These are phyloP conservation scores for Zaprionus taronus DNA, from an alignment of 1,140 invertebrate genomes.

Conservation along the genomic window DNA sequence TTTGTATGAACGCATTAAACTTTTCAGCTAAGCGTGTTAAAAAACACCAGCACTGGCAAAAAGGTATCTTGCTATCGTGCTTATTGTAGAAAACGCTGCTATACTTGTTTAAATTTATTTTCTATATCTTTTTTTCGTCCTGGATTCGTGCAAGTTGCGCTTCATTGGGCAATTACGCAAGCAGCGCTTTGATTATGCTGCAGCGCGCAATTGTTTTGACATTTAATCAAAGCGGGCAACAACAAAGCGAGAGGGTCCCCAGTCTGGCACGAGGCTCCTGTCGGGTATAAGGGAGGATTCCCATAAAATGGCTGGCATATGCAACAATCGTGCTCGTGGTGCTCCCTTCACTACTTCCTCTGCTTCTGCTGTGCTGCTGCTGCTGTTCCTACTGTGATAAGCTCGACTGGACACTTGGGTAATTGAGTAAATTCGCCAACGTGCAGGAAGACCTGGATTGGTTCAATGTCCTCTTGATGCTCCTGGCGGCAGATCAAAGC, in stretches of 20 bases:
- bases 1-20: neutral
- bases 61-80: neutral
- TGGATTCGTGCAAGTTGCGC: slow-evolving; percentile 59
- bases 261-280: neutral
- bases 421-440: slow-evolving; percentile 64
- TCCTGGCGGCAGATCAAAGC: slow-evolving; percentile 48
- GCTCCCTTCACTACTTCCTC: too few relatives aligned
- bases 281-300: neutral
- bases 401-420: slow-evolving; percentile 74
- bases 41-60: neutral
- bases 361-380: slow-evolving; percentile 9
- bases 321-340: slow-evolving; percentile 4
- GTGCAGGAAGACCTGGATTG: slow-evolving; percentile 9
- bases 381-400: slow-evolving; percentile 47
- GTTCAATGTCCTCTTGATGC: slow-evolving; percentile 66
- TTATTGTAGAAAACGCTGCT: neutral
- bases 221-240: slow-evolving; percentile 70
- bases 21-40: neutral
- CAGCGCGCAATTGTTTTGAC: slow-evolving; percentile 75
- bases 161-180: slow-evolving; percentile 78
- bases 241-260: slow-evolving; percentile 14
- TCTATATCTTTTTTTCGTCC: slow-evolving; percentile 19
- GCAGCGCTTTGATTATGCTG: slow-evolving; percentile 71
- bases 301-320: slow-evolving; percentile 37
- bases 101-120: slow-evolving; percentile 18